Base-by-base conservation (phyloP, 2,113 vertebrate species). In the Gymnorhina tibicen region DNA sequence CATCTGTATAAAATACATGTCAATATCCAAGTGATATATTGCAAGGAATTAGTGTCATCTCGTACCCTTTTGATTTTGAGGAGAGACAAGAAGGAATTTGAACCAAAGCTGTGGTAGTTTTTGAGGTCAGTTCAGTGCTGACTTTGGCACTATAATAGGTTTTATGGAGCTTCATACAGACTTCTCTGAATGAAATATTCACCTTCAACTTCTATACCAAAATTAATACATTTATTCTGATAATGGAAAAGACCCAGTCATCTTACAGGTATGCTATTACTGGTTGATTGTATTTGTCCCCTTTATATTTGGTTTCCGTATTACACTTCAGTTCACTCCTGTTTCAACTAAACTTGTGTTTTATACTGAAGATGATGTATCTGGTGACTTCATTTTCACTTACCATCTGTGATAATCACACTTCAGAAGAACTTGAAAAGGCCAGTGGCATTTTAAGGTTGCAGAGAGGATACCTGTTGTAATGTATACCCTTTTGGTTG, bases 1-100 rank as follows among this genome's bases (percentile, higher is more conserved):
- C 82, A 55, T 96, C 93, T 96, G 91, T 97, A 80, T 85, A 79
- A 97, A 97, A 66, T 91, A 39, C 37, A n/a, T 97, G 86, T 97
- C 87, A 96, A 60, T 95, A 87, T 95, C 83, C 88, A 97, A 85
- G 91, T 97, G 91, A 81, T 95, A 83, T 37, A 81, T 74, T 86
- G 50, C 80, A 87, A 85, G 85, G 92, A 96, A 85, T 93, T 69
- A 87, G 82, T 68, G 88, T 94, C 63, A 59, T 95, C 62, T 80
- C 67, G 91, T 94, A 95, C 87, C 47, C 72, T 53, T 93, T 91
- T 91, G 78, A 82, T 63, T 96, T 91, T 92, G 59, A 95, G 62
- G 53, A 24, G 35, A 97, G 46, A 74, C 69, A 64, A 41, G 82
- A 91, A 74, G 85, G 86, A 96, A 78, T 94, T 96, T 35, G 58